These are phyloP conservation scores for Orthonychiurus folsomi DNA, from an alignment of 2,888 invertebrate species.

Conservation along the genomic window DNA sequence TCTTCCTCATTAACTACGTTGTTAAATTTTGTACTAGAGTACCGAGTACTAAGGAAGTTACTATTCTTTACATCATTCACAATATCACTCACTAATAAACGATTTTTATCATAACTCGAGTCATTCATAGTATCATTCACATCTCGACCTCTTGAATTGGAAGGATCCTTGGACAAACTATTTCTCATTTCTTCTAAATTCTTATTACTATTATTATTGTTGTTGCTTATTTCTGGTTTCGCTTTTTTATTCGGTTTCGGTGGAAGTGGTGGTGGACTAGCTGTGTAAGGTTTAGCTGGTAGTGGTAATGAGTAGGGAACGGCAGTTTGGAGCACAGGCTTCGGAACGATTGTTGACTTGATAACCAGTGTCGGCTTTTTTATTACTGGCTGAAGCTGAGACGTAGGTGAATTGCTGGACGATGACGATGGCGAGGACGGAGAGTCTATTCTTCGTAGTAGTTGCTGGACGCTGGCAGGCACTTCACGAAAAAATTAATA, in stretches of 20 bases:
- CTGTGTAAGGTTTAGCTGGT: conserved; percentile 31
- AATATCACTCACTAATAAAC: neutral
- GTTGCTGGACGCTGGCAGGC: conserved; percentile 59
- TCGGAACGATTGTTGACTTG: conserved; percentile 93
- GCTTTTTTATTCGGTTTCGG: conserved; percentile 33
- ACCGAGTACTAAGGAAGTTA: neutral
- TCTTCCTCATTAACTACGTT: neutral
- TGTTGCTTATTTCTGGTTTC: neutral
- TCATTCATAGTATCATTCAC: neutral
- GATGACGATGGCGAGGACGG: conserved; percentile 54
- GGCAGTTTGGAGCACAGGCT: conserved; percentile 78
- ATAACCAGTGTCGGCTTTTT: conserved; percentile 87
- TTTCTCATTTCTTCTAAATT: neutral
- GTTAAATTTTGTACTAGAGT: neutral
- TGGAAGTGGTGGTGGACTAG: conserved; percentile 42
- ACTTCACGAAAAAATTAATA: conserved; percentile 42
- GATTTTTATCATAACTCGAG: neutral
- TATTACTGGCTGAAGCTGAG: conserved; percentile 55
- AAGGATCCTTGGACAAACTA: neutral
- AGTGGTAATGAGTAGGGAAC: conserved; percentile 29
- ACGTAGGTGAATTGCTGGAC: conserved; percentile 61
- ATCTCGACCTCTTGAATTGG: neutral
- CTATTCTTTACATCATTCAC: neutral
- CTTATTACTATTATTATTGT: neutral
- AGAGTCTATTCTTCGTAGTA: conserved; percentile 58